phyloP scores from a whole-genome alignment of 1,140 invertebrate species.

The Meteorus sp. region DNA sequence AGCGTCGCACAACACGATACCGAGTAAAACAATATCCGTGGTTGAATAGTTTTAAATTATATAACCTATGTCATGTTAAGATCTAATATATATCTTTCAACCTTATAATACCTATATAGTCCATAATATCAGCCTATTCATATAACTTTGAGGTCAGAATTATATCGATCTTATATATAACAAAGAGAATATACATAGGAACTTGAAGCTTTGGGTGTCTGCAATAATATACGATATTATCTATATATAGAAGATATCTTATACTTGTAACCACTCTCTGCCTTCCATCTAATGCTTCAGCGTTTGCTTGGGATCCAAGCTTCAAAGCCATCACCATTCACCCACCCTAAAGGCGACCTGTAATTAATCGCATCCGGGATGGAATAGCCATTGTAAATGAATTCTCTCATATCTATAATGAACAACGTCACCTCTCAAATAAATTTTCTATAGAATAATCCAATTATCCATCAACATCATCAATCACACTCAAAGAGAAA shows the following conservation, averaged over 20 bases:
- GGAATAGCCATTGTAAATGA: constrained; percentile 25
- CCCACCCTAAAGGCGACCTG: constrained; percentile 51
- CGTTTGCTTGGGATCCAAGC: constrained; percentile 6
- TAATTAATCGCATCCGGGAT: constrained; percentile 54
- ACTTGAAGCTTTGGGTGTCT: constrained; percentile 52
- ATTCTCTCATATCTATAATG: neutral
- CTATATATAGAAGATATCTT: constrained; percentile 43
- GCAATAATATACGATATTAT: constrained; percentile 8
- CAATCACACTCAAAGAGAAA: too few relatives aligned
- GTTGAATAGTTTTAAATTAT: neutral
- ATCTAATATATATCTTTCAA: constrained; percentile 1
- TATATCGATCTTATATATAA: constrained; percentile 60
- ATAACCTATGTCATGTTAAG: neutral
- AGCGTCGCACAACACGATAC: constrained; percentile 11
- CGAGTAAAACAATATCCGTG: constrained; percentile 19
- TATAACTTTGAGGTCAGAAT: constrained; percentile 26
- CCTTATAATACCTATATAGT: neutral
- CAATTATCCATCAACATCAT: too few relatives aligned
- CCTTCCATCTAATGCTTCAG: constrained; percentile 16
- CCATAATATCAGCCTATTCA: too few relatives aligned
- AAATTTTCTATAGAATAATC: too few relatives aligned
- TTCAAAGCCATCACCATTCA: constrained; percentile 46
- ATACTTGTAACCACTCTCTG: constrained; percentile 40
- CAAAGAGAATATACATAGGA: too few relatives aligned
- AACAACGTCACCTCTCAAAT: too few relatives aligned